Evolutionary conservation across 2,113 vertebrate genomes (phyloP).

Genomic region (Podocnemis expansa): DNA sequence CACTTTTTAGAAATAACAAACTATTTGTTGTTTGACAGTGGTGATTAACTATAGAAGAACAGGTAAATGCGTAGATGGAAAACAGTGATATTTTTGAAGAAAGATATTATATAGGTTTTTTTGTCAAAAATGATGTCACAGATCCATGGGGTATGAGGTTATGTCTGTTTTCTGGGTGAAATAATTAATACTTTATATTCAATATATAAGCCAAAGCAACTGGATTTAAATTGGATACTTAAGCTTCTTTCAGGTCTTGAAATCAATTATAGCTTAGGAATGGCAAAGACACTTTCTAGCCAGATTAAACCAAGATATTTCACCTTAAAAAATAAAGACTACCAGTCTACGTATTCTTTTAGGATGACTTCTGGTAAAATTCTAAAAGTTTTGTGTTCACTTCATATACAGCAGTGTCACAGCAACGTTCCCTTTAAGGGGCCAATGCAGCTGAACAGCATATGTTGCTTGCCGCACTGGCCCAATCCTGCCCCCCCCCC

Average conservation of each 20-base stretch:
- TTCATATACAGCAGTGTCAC: too few species aligned
- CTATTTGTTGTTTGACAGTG: not conserved
- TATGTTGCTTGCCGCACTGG: too few species aligned
- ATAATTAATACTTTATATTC: not conserved
- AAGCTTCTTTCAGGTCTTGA: constrained; percentile 1
- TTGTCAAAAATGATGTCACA: not conserved
- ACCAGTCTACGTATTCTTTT: not conserved
- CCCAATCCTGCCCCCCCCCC: too few species aligned
- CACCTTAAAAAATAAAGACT: not conserved
- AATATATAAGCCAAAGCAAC: not conserved
- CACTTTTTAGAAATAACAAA: not conserved
- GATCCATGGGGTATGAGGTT: not conserved
- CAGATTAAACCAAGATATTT: not conserved
- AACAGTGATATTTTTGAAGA: not conserved
- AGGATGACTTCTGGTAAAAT: not conserved
- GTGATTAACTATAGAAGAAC: not conserved
- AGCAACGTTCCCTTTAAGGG: too few species aligned
- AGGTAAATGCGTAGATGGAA: not conserved
- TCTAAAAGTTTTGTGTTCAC: not conserved
- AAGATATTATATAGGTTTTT: not conserved
- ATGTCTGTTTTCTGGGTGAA: not conserved
- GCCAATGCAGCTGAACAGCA: too few species aligned
- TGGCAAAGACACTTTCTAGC: not conserved
- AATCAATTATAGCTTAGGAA: not conserved
- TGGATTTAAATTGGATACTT: not conserved